phyloP scores from a whole-genome alignment of 2,113 vertebrate species.

The Mungos mungo region DNA sequence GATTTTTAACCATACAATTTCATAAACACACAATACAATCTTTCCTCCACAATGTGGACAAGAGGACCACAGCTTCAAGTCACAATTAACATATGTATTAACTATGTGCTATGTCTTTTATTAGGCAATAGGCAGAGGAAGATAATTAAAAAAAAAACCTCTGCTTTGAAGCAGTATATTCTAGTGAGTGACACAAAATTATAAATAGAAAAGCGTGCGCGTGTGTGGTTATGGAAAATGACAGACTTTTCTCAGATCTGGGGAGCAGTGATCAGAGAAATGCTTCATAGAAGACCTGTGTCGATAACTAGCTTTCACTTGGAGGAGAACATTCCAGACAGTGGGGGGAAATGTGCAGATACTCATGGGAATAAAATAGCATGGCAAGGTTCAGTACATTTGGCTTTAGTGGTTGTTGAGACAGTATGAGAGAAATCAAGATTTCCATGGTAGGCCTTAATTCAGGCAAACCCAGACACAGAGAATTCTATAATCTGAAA shows the following conservation, averaged over 20 bases:
- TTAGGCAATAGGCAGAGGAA: not conserved
- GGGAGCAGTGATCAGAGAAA: not conserved
- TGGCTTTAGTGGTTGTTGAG: not conserved
- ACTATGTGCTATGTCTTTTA: not conserved
- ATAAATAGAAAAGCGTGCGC: not conserved
- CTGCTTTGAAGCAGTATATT: not conserved
- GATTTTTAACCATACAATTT: slow-evolving; percentile 31
- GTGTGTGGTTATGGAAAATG: not conserved
- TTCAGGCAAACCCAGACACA: not conserved
- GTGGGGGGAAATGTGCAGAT: not conserved
- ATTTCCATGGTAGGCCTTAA: not conserved
- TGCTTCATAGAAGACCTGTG: not conserved
- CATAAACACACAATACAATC: not conserved
- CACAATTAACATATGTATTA: not conserved
- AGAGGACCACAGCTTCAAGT: not conserved
- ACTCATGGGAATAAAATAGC: not conserved
- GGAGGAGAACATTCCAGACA: not conserved
- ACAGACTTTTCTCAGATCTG: not conserved
- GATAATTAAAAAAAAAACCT: not conserved
- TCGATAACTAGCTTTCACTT: not conserved
- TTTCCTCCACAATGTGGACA: not conserved
- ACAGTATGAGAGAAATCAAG: not conserved
- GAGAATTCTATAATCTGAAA: not conserved
- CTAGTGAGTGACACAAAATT: not conserved
- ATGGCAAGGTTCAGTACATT: not conserved